Conservation (phyloP, 2,888 invertebrate genomes). For the Esperia sulphurella region DNA sequence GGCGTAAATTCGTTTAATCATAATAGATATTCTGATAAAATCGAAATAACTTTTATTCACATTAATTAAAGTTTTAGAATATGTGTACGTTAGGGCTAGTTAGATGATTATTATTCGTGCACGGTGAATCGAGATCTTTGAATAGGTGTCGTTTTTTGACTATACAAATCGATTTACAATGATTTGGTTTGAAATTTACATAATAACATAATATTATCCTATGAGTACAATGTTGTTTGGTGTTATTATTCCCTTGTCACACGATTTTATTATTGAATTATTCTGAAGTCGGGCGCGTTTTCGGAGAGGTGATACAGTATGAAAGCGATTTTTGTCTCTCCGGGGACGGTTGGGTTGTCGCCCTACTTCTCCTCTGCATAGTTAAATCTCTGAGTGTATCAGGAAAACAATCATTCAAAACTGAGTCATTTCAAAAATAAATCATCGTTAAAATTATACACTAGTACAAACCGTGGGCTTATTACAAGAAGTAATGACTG, state of each 20-base stretch:
- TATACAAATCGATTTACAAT: constrained; percentile 8
- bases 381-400: background rate
- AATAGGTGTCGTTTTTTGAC: constrained; percentile 7
- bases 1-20: constrained; percentile 75
- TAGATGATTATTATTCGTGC: constrained; percentile 56
- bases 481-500: constrained; percentile 13
- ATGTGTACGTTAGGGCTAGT: constrained; percentile 67
- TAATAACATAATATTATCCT: constrained; percentile 3
- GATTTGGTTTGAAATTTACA: background rate
- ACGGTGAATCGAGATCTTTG: constrained; percentile 41
- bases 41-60: constrained; percentile 76
- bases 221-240: constrained; percentile 14
- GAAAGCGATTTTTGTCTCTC: constrained; percentile 53
- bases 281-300: constrained; percentile 54
- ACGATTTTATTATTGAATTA: background rate
- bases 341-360: constrained; percentile 67
- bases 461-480: constrained; percentile 3
- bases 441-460: background rate
- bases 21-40: constrained; percentile 73
- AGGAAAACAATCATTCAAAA: background rate
- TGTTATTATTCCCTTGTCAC: constrained; percentile 21
- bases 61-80: constrained; percentile 73
- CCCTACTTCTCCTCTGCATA: constrained; percentile 26
- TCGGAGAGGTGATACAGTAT: constrained; percentile 64
- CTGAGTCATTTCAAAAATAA: too few species aligned